A percentile compares a stretch with the other conserved stretches of the same genome.
Conservation (phyloP, 2,797 vertebrate species). For the Phalanger gymnotis region DNA sequence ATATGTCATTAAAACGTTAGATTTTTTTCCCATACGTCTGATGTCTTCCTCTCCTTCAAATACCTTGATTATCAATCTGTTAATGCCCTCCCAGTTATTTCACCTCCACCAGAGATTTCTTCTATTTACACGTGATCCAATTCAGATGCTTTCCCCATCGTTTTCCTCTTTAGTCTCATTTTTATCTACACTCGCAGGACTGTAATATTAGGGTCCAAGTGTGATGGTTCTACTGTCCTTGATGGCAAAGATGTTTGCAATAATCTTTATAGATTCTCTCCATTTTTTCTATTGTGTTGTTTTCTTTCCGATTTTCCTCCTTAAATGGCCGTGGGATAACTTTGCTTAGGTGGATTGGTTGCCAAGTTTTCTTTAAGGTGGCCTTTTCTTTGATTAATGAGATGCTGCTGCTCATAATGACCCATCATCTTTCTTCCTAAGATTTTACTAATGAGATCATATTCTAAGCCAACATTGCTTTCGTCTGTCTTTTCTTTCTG, state of each 20-base stretch:
- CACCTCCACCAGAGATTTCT: neutral
- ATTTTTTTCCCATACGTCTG: neutral
- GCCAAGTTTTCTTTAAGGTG: neutral
- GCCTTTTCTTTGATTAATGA: neutral
- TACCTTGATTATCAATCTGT: neutral
- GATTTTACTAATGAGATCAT: neutral
- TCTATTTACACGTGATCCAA: neutral
- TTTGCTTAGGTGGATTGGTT: neutral
- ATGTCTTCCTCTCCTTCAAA: neutral
- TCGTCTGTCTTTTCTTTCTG: neutral
- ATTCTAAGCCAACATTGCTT: neutral
- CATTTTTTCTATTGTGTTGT: neutral
- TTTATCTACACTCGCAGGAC: neutral
- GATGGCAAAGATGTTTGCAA: neutral
- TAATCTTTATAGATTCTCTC: neutral
- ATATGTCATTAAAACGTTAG: neutral
- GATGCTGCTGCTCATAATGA: neutral
- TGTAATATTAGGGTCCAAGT: neutral
- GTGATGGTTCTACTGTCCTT: neutral
- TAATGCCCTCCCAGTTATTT: neutral
- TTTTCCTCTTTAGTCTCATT: neutral
- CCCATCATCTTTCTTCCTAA: neutral
- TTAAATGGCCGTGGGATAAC: neutral
- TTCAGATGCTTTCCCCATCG: neutral
- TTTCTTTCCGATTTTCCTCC: neutral